Evolutionary conservation across 1,140 invertebrate genomes (phyloP).

Genomic region (Doryteuthis pealeii): DNA sequence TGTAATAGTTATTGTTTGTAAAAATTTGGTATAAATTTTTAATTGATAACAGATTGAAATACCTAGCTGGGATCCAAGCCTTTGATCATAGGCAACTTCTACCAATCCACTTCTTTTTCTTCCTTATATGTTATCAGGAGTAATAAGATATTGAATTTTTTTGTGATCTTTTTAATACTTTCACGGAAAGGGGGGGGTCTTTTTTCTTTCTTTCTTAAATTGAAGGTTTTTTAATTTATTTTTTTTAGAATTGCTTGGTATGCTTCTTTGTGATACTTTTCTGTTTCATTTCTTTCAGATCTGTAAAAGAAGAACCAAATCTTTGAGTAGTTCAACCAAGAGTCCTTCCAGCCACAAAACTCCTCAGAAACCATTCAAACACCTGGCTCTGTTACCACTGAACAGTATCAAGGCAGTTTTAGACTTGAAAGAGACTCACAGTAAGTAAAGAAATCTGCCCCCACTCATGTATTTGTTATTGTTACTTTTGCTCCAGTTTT

Average conservation of each 20-base stretch:
- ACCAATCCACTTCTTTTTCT: too few species aligned
- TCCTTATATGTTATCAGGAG: not conserved
- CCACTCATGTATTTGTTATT: too few species aligned
- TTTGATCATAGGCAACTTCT: too few species aligned
- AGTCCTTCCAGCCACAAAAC: conserved; percentile 62
- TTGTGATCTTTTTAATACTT: not conserved
- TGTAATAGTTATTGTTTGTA: too few species aligned
- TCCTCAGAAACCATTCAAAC: conserved; percentile 82
- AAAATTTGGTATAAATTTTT: too few species aligned
- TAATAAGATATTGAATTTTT: not conserved
- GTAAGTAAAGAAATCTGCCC: conserved; percentile 53
- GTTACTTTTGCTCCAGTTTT: too few species aligned
- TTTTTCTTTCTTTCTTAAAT: not conserved
- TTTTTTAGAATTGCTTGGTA: not conserved
- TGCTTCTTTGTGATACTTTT: conserved; percentile 11
- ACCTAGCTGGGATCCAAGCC: too few species aligned
- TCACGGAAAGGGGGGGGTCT: not conserved
- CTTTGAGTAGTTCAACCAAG: conserved; percentile 33
- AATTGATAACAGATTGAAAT: too few species aligned
- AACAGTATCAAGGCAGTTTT: conserved; percentile 87
- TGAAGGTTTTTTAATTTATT: not conserved
- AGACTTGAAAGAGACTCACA: conserved; percentile 83
- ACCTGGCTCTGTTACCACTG: conserved; percentile 83
- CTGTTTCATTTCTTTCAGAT: conserved; percentile 54
- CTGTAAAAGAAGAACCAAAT: conserved; percentile 75